Evolutionary conservation across 2,888 invertebrate species (phyloP).

Genomic region (Coenonympha glycerion): DNA sequence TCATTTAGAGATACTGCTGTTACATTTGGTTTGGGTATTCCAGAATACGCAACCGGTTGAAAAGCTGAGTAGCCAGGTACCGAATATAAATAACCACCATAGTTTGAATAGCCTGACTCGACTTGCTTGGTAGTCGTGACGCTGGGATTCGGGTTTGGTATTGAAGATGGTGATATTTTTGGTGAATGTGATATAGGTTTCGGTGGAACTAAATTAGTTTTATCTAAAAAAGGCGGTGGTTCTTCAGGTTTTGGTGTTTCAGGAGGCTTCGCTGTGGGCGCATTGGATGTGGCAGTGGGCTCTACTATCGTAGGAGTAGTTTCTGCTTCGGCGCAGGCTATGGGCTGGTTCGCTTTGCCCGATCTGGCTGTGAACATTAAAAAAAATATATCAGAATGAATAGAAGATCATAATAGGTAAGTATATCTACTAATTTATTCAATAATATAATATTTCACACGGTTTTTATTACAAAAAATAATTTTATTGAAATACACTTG

Average conservation of each 20-base stretch:
- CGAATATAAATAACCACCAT: conserved; percentile 59
- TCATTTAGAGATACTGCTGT: conserved; percentile 37
- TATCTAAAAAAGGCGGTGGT: conserved; percentile 43
- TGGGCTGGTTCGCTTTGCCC: conserved; percentile 25
- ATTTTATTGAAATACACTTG: too few species aligned
- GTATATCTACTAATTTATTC: too few species aligned
- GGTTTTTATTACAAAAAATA: neutral
- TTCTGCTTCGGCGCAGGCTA: conserved; percentile 37
- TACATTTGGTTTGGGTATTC: conserved; percentile 39
- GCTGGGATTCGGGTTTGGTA: conserved; percentile 67
- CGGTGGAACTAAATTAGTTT: conserved; percentile 45
- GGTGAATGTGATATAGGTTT: conserved; percentile 59
- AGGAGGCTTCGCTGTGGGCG: conserved; percentile 41
- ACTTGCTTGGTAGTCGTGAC: conserved; percentile 52
- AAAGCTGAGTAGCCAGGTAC: conserved; percentile 70
- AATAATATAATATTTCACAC: neutral
- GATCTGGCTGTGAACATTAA: conserved; percentile 35
- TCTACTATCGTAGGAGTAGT: conserved; percentile 31
- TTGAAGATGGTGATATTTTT: conserved; percentile 69
- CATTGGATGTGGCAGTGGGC: conserved; percentile 19
- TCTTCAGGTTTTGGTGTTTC: conserved; percentile 49
- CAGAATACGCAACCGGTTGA: conserved; percentile 57
- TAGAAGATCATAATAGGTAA: too few species aligned
- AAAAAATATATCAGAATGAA: too few species aligned
- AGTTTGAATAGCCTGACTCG: conserved; percentile 55